Evolutionary conservation across 1,140 invertebrate species (phyloP), one percentile per base, ranked within the genome.

Genomic region (Eufriesea mexicana): DNA sequence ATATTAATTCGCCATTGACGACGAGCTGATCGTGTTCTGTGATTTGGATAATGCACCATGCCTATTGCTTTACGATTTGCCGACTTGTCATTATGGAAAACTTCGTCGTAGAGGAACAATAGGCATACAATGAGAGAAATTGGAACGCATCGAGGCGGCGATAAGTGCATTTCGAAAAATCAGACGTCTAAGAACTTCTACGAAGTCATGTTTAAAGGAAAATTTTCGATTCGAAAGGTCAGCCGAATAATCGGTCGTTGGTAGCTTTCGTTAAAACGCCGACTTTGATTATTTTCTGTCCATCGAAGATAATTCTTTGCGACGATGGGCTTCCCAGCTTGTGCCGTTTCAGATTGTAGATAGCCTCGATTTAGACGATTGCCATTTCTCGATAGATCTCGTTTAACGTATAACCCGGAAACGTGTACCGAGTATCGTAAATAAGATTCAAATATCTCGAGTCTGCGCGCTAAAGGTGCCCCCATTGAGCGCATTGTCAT

Each of bases 81-180:
- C 87, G 89, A 51, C 80, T 80, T 85, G 86, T 88, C 66, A 86
- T 90, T 90, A 89, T 85, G 84, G 82, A 89, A 89, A 89, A 85
- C 35, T 42, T 64, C 49, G 20, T n/a, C 66, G 55, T 49, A 14
- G 54, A 77, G 16, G 68, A 71, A 87, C 85, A 87, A 87, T 87
- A 54, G 71, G 64, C 71, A 35, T 20, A 25, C 80, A 47, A 80
- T 77, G 70, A 42, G 23, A 76, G 64, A 55, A 84, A 87, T 79
- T 49, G 85, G 54, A 79, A 72, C 66, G 79, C 57, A 57, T 18
- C 54, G 72, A 68, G 54, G n/a, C 79, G 54, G 49, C 28, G 20
- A 73, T 73, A 68, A 76, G 10, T 59, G 45, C 70, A 54, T 20
- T 75, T 62, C 47, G 70, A 47, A 78, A 62, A 81, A 81, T 72